A percentile compares a stretch with the other conserved stretches of the same genome.
Evolutionary conservation across 2,797 vertebrate genomes (phyloP).

Genomic region (Pangasius sanitwongsei): DNA sequence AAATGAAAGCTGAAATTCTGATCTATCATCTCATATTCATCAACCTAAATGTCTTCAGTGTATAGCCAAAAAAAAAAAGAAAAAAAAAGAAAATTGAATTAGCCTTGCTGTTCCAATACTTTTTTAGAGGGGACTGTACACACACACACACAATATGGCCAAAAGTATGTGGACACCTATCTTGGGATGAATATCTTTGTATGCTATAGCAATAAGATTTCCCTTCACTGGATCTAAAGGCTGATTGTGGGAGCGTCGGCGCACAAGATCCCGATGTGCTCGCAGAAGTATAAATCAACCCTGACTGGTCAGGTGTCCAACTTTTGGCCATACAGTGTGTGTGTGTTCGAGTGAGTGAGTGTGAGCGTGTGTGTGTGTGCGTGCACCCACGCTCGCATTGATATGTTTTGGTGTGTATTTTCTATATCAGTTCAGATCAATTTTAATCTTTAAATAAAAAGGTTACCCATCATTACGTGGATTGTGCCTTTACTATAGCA

Average conservation of each 20-base stretch:
- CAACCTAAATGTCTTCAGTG: too few relatives aligned
- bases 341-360: too few relatives aligned
- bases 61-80: too few relatives aligned
- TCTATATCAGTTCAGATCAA: neutral
- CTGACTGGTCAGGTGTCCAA: neutral
- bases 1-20: too few relatives aligned
- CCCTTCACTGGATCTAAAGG: neutral
- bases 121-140: too few relatives aligned
- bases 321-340: neutral
- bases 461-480: neutral
- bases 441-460: neutral
- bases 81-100: too few relatives aligned
- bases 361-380: too few relatives aligned
- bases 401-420: neutral
- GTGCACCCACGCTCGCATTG: fast-evolving
- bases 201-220: neutral
- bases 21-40: too few relatives aligned
- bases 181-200: too few relatives aligned
- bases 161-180: too few relatives aligned
- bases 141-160: too few relatives aligned
- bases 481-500: neutral
- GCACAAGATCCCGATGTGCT: neutral
- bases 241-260: neutral
- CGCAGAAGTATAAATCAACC: neutral
- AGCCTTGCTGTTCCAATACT: too few relatives aligned